Evolutionary conservation across 2,113 vertebrate genomes (phyloP).

Genomic region (Isichthys henryi): DNA sequence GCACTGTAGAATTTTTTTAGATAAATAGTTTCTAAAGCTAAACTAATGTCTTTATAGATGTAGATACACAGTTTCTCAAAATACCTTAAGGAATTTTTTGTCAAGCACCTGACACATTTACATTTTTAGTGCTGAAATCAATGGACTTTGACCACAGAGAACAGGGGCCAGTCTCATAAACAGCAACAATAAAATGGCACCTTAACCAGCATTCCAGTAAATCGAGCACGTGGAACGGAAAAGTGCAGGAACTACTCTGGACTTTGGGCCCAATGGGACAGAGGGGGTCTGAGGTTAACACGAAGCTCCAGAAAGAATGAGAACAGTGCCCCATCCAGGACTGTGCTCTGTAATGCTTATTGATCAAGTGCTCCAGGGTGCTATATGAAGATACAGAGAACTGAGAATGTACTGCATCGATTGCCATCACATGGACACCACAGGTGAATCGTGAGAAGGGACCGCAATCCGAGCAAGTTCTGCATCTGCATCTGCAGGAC

Average conservation of each 20-base stretch:
- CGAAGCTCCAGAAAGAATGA: neutral
- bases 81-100: neutral
- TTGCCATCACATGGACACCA: neutral
- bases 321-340: neutral
- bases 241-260: neutral
- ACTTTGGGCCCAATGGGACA: neutral
- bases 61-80: neutral
- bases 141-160: constrained; percentile 13
- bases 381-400: neutral
- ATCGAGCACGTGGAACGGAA: neutral
- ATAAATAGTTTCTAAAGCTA: neutral
- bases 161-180: neutral
- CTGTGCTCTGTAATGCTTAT: neutral
- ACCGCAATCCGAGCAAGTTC: neutral
- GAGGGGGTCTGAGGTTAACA: neutral
- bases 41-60: neutral
- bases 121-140: constrained; percentile 12
- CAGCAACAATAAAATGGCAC: constrained; percentile 16
- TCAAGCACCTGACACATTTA: neutral
- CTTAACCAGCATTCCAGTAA: constrained; percentile 15
- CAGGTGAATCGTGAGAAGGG: neutral
- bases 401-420: neutral
- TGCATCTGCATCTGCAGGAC: neutral
- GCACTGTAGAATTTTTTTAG: neutral
- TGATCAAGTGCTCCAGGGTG: neutral